Evolutionary conservation across 1,140 invertebrate species (phyloP).

Genomic region (Danaus melanippus): DNA sequence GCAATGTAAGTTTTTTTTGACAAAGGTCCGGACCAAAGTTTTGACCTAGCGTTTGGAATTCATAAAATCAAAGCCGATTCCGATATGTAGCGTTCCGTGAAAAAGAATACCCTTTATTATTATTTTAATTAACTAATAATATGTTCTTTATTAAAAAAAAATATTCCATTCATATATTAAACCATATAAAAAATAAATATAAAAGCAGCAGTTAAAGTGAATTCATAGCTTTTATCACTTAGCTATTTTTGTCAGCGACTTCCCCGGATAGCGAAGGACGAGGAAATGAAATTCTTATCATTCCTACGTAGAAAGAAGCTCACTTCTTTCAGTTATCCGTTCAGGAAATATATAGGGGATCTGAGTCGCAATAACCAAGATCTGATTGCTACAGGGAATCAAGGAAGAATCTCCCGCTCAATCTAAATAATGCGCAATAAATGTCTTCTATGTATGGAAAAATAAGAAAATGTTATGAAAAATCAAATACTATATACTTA

Average conservation of each 20-base stretch:
- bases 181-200: conserved; percentile 22
- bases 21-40: conserved; percentile 44
- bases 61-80: conserved; percentile 56
- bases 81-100: conserved; percentile 45
- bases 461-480: not conserved
- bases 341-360: conserved; percentile 61
- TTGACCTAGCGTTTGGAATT: conserved; percentile 67
- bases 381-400: conserved; percentile 62
- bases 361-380: conserved; percentile 51
- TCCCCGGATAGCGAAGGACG: conserved; percentile 58
- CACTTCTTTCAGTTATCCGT: conserved; percentile 63
- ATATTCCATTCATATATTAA: conserved; percentile 26
- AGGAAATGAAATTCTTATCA: conserved; percentile 73
- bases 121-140: conserved; percentile 11
- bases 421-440: conserved; percentile 23
- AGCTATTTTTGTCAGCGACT: conserved; percentile 65
- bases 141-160: conserved; percentile 6
- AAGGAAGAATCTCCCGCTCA: conserved; percentile 36
- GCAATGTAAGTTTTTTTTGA: conserved; percentile 39
- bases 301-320: conserved; percentile 54
- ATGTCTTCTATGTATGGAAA: no score
- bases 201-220: conserved; percentile 37
- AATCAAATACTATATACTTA: no score
- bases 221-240: conserved; percentile 67
- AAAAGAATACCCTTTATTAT: conserved; percentile 21